Evolutionary conservation across 1,140 invertebrate species (phyloP), one percentile per base, ranked within the genome.

Genomic region (Steinernema feltiae): DNA sequence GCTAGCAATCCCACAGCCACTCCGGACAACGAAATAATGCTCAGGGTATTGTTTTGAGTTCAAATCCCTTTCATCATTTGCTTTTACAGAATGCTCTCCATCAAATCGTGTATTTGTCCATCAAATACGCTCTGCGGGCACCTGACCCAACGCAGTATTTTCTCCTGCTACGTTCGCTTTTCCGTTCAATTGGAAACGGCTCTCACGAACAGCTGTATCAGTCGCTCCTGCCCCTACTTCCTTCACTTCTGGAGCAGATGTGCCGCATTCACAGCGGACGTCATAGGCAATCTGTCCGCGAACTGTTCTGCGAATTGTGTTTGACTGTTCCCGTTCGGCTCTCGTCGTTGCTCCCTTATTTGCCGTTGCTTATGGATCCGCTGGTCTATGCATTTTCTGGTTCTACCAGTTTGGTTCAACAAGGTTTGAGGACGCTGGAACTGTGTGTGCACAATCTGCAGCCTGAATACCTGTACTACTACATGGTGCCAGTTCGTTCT

Each of bases 351-450:
- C 88, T 99, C 21, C 96, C 97, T 1, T 98, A 98, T 88, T 88
- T 99, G 29, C 95, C 95, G 0, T 96, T 98, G 94, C 88, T 99
- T 15, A 99, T 99, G 96, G 96, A 98, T 89, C 96, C 96, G 0
- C 87, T 99, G 0, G 95, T 99, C 0, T 97, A 95, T 0, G 96
- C 96, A 0, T 88, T 99, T 0, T 98, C 98, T 87, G 95, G 95
- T 0, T 97, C 94, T n/a, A 93, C 94, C 74, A 95, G 93, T 0
- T 88, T 98, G 0, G 94, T 98, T 75, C 95, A 93, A 79, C 93
- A 94, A 88, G 90, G 90, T 74, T 86, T 99, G 21, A 88, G 96
- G 48, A 99, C 97, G 0, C 88, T 99, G 0, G 97, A 99, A 85
- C 88, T 99, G 0, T 99, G 97, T 87, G 96, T 99, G 0, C 96